Evolutionary conservation across 1,140 invertebrate species (phyloP).

Genomic region (Anastrepha ludens): DNA sequence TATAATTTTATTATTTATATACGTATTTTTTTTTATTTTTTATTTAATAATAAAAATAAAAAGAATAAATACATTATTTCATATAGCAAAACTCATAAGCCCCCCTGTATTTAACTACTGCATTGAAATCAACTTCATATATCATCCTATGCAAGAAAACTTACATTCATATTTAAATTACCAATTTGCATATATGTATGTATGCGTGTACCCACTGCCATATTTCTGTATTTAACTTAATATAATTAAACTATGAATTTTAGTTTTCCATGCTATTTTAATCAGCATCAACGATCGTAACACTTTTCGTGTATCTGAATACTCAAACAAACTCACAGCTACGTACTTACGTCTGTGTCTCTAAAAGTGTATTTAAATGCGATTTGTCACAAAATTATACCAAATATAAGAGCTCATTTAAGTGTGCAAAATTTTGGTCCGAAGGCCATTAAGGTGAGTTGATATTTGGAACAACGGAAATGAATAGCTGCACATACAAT

Average conservation of each 20-base stretch:
- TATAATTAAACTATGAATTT: background rate
- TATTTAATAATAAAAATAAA: too few species aligned
- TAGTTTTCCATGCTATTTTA: background rate
- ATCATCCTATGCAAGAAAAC: too few species aligned
- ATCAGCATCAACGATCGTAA: background rate
- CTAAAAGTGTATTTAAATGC: background rate
- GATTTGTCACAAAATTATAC: background rate
- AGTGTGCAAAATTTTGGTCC: background rate
- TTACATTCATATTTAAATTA: too few species aligned
- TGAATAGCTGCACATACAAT: conserved; percentile 13
- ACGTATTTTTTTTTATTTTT: too few species aligned
- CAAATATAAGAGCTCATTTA: background rate
- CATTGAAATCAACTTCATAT: too few species aligned
- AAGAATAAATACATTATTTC: too few species aligned
- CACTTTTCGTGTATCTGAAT: conserved; percentile 1
- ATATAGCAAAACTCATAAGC: too few species aligned
- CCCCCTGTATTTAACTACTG: too few species aligned
- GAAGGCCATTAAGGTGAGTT: background rate
- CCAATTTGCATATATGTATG: background rate
- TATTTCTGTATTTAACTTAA: background rate
- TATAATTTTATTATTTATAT: too few species aligned
- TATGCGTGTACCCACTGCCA: background rate
- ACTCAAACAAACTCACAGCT: background rate
- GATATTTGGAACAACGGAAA: conserved; percentile 19
- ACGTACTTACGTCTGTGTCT: background rate